Evolutionary conservation across 1,140 invertebrate genomes (phyloP), one percentile per base, ranked within the genome.

Genomic region (Drepana arcuata): DNA sequence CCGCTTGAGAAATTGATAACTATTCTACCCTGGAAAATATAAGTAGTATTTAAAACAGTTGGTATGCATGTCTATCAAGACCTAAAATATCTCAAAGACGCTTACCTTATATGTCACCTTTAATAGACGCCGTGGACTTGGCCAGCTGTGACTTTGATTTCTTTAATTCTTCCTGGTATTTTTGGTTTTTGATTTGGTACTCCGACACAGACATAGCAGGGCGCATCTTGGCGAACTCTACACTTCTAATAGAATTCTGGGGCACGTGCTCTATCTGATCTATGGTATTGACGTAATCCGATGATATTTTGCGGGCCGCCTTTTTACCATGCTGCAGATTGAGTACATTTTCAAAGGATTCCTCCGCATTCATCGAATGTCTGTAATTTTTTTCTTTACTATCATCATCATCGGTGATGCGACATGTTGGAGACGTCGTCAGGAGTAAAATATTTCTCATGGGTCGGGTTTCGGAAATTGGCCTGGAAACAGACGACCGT

Each of bases 211-310:
- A 56, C 14, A 77, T 16, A 0, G 61, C 52, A 0, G 73, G 73
- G 4, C 77, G 43, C 0, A 36, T 52, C 34, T 49, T 69, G 0
- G 65, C 60, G 30, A 45, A 81, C 13, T 74, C 71, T 0, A 78
- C 35, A 18, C 56, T 72, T 7, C 69, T 28, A 14, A 80, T 48
- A 7, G 73, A 70, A 21, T 30, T 61, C 15, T 67, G 49, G 2
- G 15, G 24, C 27, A 26, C 58, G 1, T 66, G 59, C 37, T 75
- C 66, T n/a, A 67, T 61, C 14, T 66, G 58, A 4, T 73, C 65
- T n/a, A 74, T 68, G n/a, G 63, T 73, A 28, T 68, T 77, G 2
- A 65, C 72, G 29, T 77, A 75, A 30, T 77, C 72, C 0, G 68
- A 69, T 0, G 72, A 77, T 33, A 77, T 62, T 48, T 77, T 79